Conservation (phyloP, 2,797 vertebrate genomes). For the Octomys mimax region DNA sequence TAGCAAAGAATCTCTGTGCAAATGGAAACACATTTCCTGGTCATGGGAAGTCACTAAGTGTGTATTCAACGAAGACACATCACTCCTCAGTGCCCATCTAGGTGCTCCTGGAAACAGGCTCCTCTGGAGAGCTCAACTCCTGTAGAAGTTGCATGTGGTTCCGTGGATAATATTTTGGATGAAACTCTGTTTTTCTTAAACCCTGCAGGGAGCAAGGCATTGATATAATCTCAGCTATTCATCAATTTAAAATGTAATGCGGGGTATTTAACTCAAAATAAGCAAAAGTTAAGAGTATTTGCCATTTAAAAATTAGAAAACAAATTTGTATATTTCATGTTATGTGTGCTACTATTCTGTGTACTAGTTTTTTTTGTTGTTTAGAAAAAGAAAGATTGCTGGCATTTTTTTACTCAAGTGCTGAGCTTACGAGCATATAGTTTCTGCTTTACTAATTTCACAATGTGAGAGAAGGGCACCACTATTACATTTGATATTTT, state of each 20-base stretch:
- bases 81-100: neutral
- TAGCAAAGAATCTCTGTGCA: neutral
- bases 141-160: neutral
- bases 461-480: constrained; percentile 14
- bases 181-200: neutral
- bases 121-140: neutral
- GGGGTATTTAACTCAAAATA: neutral
- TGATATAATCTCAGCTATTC: neutral
- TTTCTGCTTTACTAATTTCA: constrained; percentile 33
- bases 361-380: neutral
- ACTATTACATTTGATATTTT: constrained; percentile 1
- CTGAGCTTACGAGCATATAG: neutral
- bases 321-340: neutral
- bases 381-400: constrained; percentile 29
- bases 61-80: neutral
- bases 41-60: neutral
- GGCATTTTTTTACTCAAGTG: neutral
- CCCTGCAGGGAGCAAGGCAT: neutral
- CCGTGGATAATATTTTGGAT: constrained; percentile 43
- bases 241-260: neutral
- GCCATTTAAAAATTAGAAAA: neutral
- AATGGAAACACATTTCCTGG: neutral
- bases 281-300: constrained; percentile 26
- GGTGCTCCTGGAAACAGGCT: constrained; percentile 21
- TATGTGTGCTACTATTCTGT: constrained; percentile 10